These are phyloP conservation scores for Blennius ocellaris DNA, from an alignment of 2,113 vertebrate species.

Conservation along the genomic window DNA sequence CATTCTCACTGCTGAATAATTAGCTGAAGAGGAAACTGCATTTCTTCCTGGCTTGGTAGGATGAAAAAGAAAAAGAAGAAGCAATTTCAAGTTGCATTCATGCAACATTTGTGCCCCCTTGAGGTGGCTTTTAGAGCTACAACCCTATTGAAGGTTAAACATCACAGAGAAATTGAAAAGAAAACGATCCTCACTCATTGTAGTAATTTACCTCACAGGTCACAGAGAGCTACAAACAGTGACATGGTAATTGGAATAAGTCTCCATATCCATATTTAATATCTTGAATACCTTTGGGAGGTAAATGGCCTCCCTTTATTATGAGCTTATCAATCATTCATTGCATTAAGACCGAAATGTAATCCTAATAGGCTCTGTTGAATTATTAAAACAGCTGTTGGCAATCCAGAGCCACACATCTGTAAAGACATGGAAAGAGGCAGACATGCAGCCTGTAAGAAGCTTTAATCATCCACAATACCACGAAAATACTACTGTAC, in stretches of 20 bases:
- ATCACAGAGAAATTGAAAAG: not conserved
- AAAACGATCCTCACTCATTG: constrained; percentile 32
- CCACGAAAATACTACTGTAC: not conserved
- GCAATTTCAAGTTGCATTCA: not conserved
- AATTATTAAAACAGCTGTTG: constrained; percentile 76
- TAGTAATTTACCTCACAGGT: constrained; percentile 59
- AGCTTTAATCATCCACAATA: constrained; percentile 10
- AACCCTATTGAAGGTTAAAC: not conserved
- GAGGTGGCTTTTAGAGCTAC: constrained; percentile 12
- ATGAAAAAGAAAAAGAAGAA: not conserved
- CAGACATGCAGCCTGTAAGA: not conserved
- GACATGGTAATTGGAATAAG: constrained; percentile 57
- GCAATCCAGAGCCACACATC: constrained; percentile 39
- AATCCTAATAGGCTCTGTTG: constrained; percentile 62
- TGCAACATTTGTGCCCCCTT: constrained; percentile 48
- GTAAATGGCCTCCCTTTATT: constrained; percentile 73
- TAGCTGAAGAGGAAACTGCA: not conserved
- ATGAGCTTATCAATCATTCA: constrained; percentile 78
- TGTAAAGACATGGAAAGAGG: constrained; percentile 30
- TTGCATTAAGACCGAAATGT: constrained; percentile 69
- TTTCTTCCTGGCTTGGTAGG: not conserved
- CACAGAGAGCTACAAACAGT: constrained; percentile 55
- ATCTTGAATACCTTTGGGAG: constrained; percentile 34
- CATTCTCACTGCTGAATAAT: not conserved
- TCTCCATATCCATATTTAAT: constrained; percentile 76